Percentiles rank a stretch among this genome's conserved stretches.
phyloP scores from a whole-genome alignment of 2,113 vertebrate species.

The Podarcis muralis region DNA sequence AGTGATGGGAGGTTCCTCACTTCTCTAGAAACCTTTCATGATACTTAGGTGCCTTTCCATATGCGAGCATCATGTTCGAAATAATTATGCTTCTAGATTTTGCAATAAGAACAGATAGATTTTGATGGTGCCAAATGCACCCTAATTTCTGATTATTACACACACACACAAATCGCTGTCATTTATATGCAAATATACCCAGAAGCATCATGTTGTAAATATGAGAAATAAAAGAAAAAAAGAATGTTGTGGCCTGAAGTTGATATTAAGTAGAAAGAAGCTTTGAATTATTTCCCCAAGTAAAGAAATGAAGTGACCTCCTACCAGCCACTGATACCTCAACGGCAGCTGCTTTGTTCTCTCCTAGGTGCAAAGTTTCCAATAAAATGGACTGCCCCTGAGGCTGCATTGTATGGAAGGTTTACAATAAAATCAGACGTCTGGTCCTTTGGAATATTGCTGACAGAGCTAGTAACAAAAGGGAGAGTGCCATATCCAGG shows the following conservation, averaged over 20 bases:
- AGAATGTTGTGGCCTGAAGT: neutral
- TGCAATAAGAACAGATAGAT: neutral
- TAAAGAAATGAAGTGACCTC: neutral
- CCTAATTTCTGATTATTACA: neutral
- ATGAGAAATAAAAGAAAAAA: neutral
- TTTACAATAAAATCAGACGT: constrained; percentile 99
- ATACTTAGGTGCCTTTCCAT: neutral
- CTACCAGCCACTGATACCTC: neutral
- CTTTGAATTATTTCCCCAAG: neutral
- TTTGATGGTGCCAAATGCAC: neutral
- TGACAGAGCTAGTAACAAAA: constrained; percentile 97
- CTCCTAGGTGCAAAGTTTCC: constrained; percentile 93
- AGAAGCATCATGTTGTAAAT: neutral
- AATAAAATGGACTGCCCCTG: constrained; percentile 97
- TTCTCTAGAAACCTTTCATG: neutral
- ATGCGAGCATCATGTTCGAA: neutral
- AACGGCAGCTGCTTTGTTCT: constrained; percentile 39
- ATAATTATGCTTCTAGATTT: neutral
- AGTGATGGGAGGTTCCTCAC: neutral
- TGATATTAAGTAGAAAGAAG: neutral
- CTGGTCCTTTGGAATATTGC: constrained; percentile 96
- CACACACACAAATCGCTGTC: too few species aligned
- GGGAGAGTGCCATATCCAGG: constrained; percentile 98
- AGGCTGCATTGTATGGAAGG: constrained; percentile 93
- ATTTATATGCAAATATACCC: neutral